A percentile compares a stretch with the other conserved stretches of the same genome.
Evolutionary conservation across 2,888 invertebrate species (phyloP).

Genomic region (Sphecodes monilicornis): DNA sequence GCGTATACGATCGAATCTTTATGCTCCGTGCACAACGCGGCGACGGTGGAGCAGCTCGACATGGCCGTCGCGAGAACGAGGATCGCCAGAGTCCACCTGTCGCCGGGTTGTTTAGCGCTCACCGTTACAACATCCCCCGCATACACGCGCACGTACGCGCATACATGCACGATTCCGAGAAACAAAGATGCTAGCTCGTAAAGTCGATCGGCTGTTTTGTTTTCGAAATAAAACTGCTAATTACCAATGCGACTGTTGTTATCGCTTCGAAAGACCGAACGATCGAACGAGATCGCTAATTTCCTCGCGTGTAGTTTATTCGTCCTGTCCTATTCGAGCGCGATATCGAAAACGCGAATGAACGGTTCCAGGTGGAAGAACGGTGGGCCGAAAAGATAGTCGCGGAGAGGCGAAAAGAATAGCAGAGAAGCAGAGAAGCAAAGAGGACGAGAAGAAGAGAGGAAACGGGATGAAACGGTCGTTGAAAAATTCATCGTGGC

Average conservation of each 20-base stretch:
- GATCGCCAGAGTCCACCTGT: constrained; percentile 49
- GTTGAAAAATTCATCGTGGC: constrained; percentile 67
- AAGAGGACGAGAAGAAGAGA: neutral
- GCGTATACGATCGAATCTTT: constrained; percentile 71
- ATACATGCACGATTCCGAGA: neutral
- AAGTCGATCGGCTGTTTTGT: neutral
- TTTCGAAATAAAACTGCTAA: constrained; percentile 21
- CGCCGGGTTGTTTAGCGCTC: constrained; percentile 6
- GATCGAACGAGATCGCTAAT: constrained; percentile 21
- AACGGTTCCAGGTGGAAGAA: neutral
- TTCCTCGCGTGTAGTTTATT: neutral
- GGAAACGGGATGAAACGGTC: constrained; percentile 47
- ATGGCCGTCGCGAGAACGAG: neutral
- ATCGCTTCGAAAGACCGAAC: neutral
- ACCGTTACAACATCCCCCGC: neutral
- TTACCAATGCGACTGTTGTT: neutral
- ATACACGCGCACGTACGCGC: neutral
- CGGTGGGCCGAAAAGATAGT: neutral
- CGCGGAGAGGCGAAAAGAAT: neutral
- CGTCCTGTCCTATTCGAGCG: constrained; percentile 11
- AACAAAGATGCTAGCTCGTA: constrained; percentile 8
- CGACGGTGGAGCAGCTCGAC: neutral
- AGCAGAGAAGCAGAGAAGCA: neutral
- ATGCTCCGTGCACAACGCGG: constrained; percentile 57
- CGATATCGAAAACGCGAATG: constrained; percentile 33